A percentile compares a stretch with the other conserved stretches of the same genome.
Evolutionary conservation across 2,113 vertebrate species (phyloP).

Genomic region (Leptobrachium leishanense): DNA sequence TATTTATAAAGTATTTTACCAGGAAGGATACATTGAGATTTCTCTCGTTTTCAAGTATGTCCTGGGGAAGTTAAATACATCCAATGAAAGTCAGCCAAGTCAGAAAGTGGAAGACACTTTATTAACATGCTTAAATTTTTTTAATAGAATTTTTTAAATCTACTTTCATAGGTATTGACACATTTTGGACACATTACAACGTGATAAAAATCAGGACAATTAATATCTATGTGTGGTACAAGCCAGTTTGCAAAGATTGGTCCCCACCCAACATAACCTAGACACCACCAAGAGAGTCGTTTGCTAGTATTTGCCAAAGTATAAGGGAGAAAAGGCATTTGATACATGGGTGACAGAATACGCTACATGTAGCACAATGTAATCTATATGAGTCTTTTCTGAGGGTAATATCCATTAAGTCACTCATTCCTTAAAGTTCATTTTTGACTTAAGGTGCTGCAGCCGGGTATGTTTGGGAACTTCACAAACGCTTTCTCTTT

Average conservation of each 20-base stretch:
- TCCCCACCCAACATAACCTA: neutral
- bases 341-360: too few species aligned
- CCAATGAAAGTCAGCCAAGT: too few species aligned
- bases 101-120: neutral
- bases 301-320: neutral
- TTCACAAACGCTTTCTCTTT: too few species aligned
- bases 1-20: too few species aligned
- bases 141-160: conserved; percentile 10
- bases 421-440: neutral
- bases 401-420: neutral
- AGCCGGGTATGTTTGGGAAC: too few species aligned
- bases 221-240: neutral
- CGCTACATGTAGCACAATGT: too few species aligned
- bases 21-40: too few species aligned
- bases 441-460: neutral
- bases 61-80: too few species aligned
- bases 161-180: neutral
- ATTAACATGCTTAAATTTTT: conserved; percentile 15
- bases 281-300: neutral
- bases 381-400: too few species aligned
- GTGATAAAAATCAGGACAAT: neutral
- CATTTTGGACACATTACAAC: neutral
- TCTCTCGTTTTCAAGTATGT: too few species aligned
- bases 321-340: too few species aligned
- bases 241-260: neutral